Percentiles rank a stretch among this genome's conserved stretches.
Conservation (phyloP, 2,113 vertebrate species). For the Ctenodactylus gundi region DNA sequence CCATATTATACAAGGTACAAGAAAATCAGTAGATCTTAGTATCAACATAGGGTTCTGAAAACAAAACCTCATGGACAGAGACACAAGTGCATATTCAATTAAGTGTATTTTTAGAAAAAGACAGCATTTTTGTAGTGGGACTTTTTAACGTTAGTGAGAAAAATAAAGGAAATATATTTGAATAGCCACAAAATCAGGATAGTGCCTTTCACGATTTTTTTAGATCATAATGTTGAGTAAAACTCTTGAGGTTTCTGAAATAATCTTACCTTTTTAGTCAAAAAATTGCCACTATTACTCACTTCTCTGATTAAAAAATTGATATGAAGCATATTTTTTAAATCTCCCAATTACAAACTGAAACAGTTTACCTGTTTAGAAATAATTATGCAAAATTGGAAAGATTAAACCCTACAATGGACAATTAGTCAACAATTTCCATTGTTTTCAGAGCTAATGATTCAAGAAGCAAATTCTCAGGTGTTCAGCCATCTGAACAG, state of each 20-base stretch:
- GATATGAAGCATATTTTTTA: neutral
- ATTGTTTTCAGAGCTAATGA: neutral
- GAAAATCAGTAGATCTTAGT: too few relatives aligned
- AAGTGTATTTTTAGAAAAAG: neutral
- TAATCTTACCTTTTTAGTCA: neutral
- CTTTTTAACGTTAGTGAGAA: neutral
- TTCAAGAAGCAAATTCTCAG: neutral
- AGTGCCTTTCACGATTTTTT: neutral
- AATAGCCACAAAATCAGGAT: neutral
- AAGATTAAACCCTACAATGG: neutral
- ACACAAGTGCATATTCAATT: neutral
- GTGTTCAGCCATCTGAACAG: neutral
- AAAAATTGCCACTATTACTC: neutral
- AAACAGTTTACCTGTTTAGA: neutral
- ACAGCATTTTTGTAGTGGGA: neutral
- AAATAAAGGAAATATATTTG: neutral
- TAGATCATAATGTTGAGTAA: neutral
- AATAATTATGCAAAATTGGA: neutral
- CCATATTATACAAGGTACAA: neutral
- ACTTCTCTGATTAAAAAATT: neutral
- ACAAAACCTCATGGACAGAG: neutral
- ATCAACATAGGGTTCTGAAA: neutral
- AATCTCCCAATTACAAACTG: neutral
- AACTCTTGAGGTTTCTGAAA: neutral
- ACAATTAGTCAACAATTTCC: neutral